Conservation (phyloP, 2,797 vertebrate species). For the Sternotherus odoratus region DNA sequence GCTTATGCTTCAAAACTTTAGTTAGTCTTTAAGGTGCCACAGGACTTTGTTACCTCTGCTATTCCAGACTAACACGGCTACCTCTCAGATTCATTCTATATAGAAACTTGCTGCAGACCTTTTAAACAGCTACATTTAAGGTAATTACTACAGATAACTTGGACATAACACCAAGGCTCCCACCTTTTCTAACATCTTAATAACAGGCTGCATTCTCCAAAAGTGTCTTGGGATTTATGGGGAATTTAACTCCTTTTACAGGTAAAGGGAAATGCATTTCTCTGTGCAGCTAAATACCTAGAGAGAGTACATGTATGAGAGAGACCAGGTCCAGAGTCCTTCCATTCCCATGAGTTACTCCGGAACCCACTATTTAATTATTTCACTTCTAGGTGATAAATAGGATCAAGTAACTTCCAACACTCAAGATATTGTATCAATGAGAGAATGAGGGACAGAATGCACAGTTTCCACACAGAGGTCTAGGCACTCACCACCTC, state of each 20-base stretch:
- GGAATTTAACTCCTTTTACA: constrained; percentile 1
- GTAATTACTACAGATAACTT: not conserved
- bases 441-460: not conserved
- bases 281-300: not conserved
- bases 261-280: constrained; percentile 18
- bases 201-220: not conserved
- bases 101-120: not conserved
- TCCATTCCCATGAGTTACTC: not conserved
- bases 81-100: not conserved
- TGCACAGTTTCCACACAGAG: not conserved
- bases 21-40: too few species aligned
- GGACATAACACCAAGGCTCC: not conserved
- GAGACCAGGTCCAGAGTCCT: not conserved
- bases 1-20: too few species aligned
- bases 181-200: constrained; percentile 19
- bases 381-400: not conserved
- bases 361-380: constrained; percentile 4
- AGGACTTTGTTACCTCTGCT: too few species aligned
- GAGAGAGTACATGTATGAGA: not conserved
- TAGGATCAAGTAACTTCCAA: constrained; percentile 17
- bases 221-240: not conserved
- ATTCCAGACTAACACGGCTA: too few species aligned
- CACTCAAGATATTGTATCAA: not conserved
- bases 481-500: fast-evolving
- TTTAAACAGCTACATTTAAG: not conserved